Base-by-base conservation (phyloP, 2,113 vertebrate species). In the Campylorhamphus procurvoides region DNA sequence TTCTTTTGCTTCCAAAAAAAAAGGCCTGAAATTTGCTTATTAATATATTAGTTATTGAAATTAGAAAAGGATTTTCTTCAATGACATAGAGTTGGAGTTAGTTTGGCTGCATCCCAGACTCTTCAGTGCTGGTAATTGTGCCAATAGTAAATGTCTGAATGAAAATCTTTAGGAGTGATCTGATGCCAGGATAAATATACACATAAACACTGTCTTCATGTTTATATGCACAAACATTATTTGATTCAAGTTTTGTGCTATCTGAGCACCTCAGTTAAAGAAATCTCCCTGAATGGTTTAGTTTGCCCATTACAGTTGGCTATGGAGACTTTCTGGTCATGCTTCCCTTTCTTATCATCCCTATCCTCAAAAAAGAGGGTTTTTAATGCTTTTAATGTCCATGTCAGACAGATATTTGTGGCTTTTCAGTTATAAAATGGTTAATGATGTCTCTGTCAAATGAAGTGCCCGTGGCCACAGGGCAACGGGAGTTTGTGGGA, bases 401-500 rank as follows among this genome's bases (percentile, higher is more conserved):
- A 0, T 7, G 12, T 28, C 0, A 1, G 62, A 1, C 53, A 56
- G 42, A 11, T 42, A 16, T 22, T 73, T 53, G 39, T 67, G 35
- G 9, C 50, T 85, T 79, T 84, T 64, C 50, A 39, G 75, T 50
- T 72, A 27, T 14, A 52, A 84, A 88, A 62, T 81, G 79, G 83
- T 95, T 71, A 91, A 94, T 47, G 44, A n/a, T 4, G 2, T 50
- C 59, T 66, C 42, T 95, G 66, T 82, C 29, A 90, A 63, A 56
- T 56, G 67, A 84, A 83, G 76, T 93, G 75, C 72, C 76, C 0
- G 1, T 96, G 92, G 92, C 93, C 85, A 25, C 29, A 12, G 68
- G 71, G 93, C 84, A 84, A 39, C 79, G 23, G 75, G 94, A 88
- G 92, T 80, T 78, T 89, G 92, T 96, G 92, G 93, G 95, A 96